Percentiles rank a stretch among this genome's conserved stretches.
Conservation (phyloP, 2,113 vertebrate genomes). For the Nyctibius bracteatus region DNA sequence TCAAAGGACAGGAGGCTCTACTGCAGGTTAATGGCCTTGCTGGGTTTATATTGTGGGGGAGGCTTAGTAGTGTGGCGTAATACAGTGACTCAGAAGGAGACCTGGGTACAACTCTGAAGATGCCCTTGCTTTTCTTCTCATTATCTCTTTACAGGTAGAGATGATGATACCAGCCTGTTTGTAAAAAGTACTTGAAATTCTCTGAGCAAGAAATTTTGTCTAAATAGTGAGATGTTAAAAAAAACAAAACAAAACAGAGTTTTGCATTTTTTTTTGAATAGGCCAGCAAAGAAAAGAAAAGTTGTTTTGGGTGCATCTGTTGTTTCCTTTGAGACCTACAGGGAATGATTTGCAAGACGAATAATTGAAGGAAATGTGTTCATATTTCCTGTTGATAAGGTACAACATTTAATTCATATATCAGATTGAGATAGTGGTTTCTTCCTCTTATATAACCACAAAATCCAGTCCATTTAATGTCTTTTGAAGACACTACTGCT, state of each 20-base stretch:
- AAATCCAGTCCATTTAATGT: not conserved
- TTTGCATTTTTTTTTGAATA: not conserved
- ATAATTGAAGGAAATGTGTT: conserved; percentile 56
- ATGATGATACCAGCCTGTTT: not conserved
- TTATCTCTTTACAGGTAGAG: not conserved
- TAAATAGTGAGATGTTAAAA: not conserved
- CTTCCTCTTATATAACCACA: not conserved
- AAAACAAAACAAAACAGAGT: not conserved
- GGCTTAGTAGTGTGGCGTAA: not conserved
- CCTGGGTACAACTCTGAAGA: not conserved
- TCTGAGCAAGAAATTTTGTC: not conserved
- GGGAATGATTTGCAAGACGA: conserved; percentile 26
- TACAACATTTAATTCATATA: conserved; percentile 9
- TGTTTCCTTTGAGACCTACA: conserved; percentile 32
- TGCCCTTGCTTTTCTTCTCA: not conserved
- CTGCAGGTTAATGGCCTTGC: not conserved
- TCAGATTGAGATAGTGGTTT: not conserved
- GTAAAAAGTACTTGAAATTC: not conserved
- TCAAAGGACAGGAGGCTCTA: not conserved
- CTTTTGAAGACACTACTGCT: not conserved
- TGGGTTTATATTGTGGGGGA: not conserved
- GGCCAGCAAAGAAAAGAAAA: not conserved
- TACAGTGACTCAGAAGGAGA: not conserved
- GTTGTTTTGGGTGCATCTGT: conserved; percentile 20
- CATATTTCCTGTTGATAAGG: conserved; percentile 47